Base-by-base conservation (phyloP, 2,888 invertebrate genomes). In the Cosmopolites sordidus region DNA sequence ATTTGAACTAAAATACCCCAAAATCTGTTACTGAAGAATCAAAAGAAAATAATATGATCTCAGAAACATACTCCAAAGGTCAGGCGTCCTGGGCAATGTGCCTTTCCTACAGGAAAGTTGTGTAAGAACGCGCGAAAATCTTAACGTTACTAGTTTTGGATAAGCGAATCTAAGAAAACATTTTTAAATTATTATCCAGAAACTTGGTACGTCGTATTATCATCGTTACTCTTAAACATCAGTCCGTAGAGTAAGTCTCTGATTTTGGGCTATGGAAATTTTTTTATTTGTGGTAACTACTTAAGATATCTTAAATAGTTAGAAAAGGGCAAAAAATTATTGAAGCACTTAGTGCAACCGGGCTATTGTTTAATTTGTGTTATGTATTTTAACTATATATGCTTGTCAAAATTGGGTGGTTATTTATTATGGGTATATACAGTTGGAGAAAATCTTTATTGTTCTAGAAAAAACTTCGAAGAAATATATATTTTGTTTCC, bases 291-390 rank as follows among this genome's bases (percentile, higher is more conserved):
- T 63, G 61, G 62, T 64, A 65, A 65, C 65, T 65, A 65, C 64
- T 57, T 61, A 60, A 59, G 63, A 29, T 14, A 15, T 47, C 49
- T 58, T 55, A 62, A 65, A 64, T 64, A 65, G 54, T 54, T 54
- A 51, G 16, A 48, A 65, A 60, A 62, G 63, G 74, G 74, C 73
- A 73, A 70, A 74, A 72, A 73, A 61, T 61, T 64, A 64, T 69
- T 75, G 75, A 70, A 74, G 75, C 74, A 74, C 73, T 73, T 63
- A 48, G 73, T 74, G 75, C 75, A 74, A 74, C 75, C 74, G 75
- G 75, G 75, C 75, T 75, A 75, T 75, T 72, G 72, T 64, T 63
- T 61, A 60, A 62, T 66, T 66, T 68, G 67, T 62, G 59, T 59
- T 62, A 57, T 60, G 67, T 70, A 67, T 67, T 70, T 63, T 66